phyloP scores from a whole-genome alignment of 2,888 invertebrate species.

The Cataglyphis altisquamis region DNA sequence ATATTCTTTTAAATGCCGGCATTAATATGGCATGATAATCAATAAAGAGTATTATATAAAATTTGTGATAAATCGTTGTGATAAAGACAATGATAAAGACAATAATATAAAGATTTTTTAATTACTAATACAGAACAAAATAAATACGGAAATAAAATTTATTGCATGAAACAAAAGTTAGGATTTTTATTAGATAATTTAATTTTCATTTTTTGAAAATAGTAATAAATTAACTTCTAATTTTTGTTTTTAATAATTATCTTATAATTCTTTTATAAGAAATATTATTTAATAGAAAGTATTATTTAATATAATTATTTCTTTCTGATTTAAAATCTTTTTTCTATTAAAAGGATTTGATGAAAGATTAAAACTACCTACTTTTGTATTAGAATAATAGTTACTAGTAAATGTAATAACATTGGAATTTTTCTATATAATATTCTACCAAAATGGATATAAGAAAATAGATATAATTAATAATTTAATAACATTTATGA shows the following conservation, averaged over 20 bases:
- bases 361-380: not conserved
- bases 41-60: slow-evolving; percentile 53
- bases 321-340: not conserved
- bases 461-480: not conserved
- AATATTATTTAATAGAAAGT: too few species aligned
- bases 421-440: not conserved
- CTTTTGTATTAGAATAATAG: not conserved
- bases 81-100: not conserved
- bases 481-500: not conserved
- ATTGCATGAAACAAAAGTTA: not conserved
- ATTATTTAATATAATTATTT: too few species aligned
- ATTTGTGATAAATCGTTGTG: slow-evolving; percentile 9
- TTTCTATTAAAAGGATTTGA: not conserved
- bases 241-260: not conserved
- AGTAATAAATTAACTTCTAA: slow-evolving; percentile 10
- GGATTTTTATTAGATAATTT: not conserved
- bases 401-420: not conserved
- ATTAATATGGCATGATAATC: slow-evolving; percentile 69
- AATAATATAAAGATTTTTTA: not conserved
- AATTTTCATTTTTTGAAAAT: slow-evolving; percentile 1
- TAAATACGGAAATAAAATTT: slow-evolving; percentile 19
- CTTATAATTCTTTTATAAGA: not conserved
- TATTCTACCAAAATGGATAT: not conserved
- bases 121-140: not conserved
- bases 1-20: slow-evolving; percentile 41